These are phyloP conservation scores for Perca schrenkii DNA, from an alignment of 2,113 vertebrate genomes.

Conservation along the genomic window DNA sequence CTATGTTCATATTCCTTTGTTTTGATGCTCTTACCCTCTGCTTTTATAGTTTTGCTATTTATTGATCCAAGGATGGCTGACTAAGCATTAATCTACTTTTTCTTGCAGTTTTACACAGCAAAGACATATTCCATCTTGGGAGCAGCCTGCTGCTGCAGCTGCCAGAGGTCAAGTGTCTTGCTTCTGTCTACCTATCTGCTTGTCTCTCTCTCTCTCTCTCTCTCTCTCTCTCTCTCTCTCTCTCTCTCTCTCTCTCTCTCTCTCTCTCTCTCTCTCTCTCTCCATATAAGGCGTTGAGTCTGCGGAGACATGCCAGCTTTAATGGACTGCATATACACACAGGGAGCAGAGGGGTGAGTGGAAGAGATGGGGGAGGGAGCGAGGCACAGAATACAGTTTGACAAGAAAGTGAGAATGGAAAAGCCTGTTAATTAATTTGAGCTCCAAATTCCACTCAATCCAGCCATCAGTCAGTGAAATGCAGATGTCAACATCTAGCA, in stretches of 20 bases:
- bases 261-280: constrained; percentile 1
- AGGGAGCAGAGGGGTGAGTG: not conserved
- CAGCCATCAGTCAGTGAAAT: not conserved
- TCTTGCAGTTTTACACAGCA: not conserved
- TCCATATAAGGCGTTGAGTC: constrained; percentile 51
- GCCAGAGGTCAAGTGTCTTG: constrained; percentile 44
- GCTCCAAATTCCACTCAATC: not conserved
- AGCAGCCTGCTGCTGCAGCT: constrained; percentile 19
- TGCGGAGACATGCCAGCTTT: constrained; percentile 14
- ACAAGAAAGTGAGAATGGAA: not conserved
- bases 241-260: not conserved
- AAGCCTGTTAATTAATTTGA: not conserved
- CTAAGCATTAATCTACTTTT: not conserved
- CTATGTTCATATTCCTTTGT: not conserved
- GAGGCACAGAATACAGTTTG: not conserved
- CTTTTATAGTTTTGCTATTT: constrained; percentile 1
- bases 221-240: constrained; percentile 8
- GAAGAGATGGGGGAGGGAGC: not conserved
- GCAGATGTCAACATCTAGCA: not conserved
- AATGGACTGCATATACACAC: constrained; percentile 40
- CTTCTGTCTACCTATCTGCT: constrained; percentile 37
- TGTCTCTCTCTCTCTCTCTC: not conserved
- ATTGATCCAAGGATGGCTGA: constrained; percentile 3
- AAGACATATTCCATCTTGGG: not conserved
- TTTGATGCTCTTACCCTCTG: not conserved